Evolutionary conservation across 2,888 invertebrate genomes (phyloP), one percentile per base, ranked within the genome.

Genomic region (Cantharis rustica): DNA sequence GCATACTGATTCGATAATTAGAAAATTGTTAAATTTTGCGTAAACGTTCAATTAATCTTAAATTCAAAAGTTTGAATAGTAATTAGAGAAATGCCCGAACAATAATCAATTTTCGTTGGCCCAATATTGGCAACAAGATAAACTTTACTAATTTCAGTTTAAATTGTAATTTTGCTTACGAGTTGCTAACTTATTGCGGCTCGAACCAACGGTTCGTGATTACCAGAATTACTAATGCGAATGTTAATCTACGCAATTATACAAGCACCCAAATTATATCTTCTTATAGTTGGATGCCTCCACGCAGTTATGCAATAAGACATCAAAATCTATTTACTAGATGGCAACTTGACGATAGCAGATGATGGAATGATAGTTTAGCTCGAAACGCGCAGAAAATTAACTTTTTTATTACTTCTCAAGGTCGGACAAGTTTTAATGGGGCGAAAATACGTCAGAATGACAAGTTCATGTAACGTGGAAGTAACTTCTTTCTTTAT

Each of bases 111-210:
- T 66, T 66, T 66, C 64, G 64, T 23, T 66, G 64, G 64, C 20
- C 64, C 64, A 66, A 66, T 66, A 66, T 66, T 66, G 64, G 71
- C 23, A 64, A 75, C 71, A 72, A 27, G 72, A 69, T 71, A 77
- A 78, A 78, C 73, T 75, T 27, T 73, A 72, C 76, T 79, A 79
- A 80, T 79, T 77, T 71, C 75, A 71, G 73, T 78, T 77, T 73
- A 75, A 73, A 72, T 77, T 75, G 76, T 73, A 75, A 78, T 75
- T 47, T 81, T 79, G 75, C 71, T 75, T 69, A 75, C 72, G 89
- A 88, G 73, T 88, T 88, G 88, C 86, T 88, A 88, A 89, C 88
- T 89, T 90, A 90, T 89, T 89, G 89, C 88, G 87, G 88, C 88
- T 89, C 89, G 89, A 89, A 66, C 64, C 64, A 89, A 89, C 89